Base-by-base conservation (phyloP, 2,113 vertebrate genomes). In the Odobenus rosmarus region DNA sequence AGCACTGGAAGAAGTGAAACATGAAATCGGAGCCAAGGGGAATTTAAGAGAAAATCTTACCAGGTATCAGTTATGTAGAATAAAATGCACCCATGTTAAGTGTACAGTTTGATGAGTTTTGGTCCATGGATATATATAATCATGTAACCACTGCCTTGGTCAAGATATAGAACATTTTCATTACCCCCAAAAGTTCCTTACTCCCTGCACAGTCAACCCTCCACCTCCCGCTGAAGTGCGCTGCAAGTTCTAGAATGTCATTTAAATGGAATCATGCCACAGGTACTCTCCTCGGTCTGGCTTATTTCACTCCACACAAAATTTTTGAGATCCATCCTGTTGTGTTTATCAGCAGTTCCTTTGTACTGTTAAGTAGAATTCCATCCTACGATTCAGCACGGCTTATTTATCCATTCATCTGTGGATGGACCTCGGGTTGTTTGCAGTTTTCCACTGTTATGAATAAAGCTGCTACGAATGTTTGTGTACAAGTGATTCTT, bases 381-480 rank as follows among this genome's bases (percentile, higher is more conserved):
- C 67, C 67, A 15, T 1, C 4, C 33, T 31, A 9, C 5, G 64
- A 7, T 6, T 14, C 0, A 36, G 55, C 24, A 4, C 18, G 9
- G 11, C 2, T n/a, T 9, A 16, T 42, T 26, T 11, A 18, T 3
- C 77, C 24, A 33, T 5, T 9, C 21, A 4, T 39, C 84, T 87
- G 55, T 1, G n/a, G 62, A n/a, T 4, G 46, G 74, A 23, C 23
- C 42, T 16, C 0, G 36, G 31, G 18, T 5, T 49, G 79, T 49
- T 76, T 5, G 61, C 26, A 10, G 46, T 8, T 85, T 53, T 59
- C 28, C 8, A 13, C n/a, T 3, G 2, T 26, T 19, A 10, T 8
- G n/a, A 42, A 39, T 26, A 55, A 55, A 26, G 7, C 72, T 61
- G 64, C 67, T 61, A 2, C 18, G 46, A 55, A 33, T 16, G 15